Evolutionary conservation across 1,140 invertebrate species (phyloP), one percentile per base, ranked within the genome.

Genomic region (Euura saliciscinereae): DNA sequence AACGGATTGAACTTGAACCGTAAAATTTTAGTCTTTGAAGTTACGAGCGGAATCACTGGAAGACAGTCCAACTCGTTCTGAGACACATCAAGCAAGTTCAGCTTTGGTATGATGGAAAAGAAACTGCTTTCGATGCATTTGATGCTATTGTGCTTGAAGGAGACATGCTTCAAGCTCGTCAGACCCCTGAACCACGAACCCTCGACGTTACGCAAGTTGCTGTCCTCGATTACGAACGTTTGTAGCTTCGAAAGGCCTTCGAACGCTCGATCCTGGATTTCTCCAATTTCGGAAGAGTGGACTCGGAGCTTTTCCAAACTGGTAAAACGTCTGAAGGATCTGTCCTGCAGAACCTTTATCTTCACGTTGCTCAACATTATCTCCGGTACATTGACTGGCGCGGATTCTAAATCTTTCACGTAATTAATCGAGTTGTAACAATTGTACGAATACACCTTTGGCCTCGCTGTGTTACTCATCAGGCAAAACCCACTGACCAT

Each of bases 181-280:
- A 65, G 68, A 10, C 73, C 69, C 44, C 68, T 68, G 66, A 76
- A 76, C 75, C 75, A 76, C 2, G 44, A n/a, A 3, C 72, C 65
- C n/a, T 76, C 74, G 2, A 76, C 10, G 44, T 13, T 46, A 2
- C 67, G 73, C 7, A 76, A 51, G 13, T 74, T 71, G 44, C 74
- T 74, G 5, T 69, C 44, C 2, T 70, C 46, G n/a, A 76, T 28
- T 1, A 70, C 13, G 4, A 76, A 68, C 13, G 46, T 67, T 64
- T 72, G 73, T 8, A 76, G 43, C 44, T 74, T 68, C 8, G 70
- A 70, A 5, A 76, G 44, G 73, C 75, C 75, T 43, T 59, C 73
- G 3, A 76, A 51, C 3, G 75, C 66, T 8, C 51, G 43, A 8
- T 76, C 72, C 11, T 76, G 72, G 28, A 76, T 76, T 64, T 76